Evolutionary conservation across 2,888 invertebrate genomes (phyloP).

Genomic region (Athripsodes cinereus): DNA sequence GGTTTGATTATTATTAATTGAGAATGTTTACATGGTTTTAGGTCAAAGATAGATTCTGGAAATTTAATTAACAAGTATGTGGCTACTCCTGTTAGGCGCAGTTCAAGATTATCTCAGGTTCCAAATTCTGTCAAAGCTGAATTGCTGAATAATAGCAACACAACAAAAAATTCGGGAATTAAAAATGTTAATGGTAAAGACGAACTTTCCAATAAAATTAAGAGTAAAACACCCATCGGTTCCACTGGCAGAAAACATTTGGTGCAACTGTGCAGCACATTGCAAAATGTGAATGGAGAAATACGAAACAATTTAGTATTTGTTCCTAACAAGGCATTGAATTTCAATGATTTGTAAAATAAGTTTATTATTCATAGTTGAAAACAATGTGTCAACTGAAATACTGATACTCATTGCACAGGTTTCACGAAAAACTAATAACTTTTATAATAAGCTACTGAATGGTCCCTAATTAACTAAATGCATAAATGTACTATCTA

Average conservation of each 20-base stretch:
- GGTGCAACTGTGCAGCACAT: conserved; percentile 23
- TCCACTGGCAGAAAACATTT: conserved; percentile 16
- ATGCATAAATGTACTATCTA: too few relatives aligned
- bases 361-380: conserved; percentile 8
- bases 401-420: not conserved
- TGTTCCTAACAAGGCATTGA: conserved; percentile 26
- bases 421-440: not conserved
- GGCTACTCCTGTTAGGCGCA: conserved; percentile 25
- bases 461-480: too few relatives aligned
- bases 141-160: not conserved
- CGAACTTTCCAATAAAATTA: too few relatives aligned
- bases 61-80: conserved; percentile 17
- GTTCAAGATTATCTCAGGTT: conserved; percentile 18
- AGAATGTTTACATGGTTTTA: conserved; percentile 8
- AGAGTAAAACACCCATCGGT: conserved; percentile 11
- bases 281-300: conserved; percentile 22
- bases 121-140: not conserved
- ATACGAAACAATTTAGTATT: conserved; percentile 21
- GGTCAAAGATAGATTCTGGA: conserved; percentile 2
- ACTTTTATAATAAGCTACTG: not conserved
- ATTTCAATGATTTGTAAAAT: conserved; percentile 18
- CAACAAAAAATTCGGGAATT: conserved; percentile 4
- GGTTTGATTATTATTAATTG: not conserved
- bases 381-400: not conserved
- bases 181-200: not conserved